Evolutionary conservation across 2,888 invertebrate genomes (phyloP).

Genomic region (Arge pagana): DNA sequence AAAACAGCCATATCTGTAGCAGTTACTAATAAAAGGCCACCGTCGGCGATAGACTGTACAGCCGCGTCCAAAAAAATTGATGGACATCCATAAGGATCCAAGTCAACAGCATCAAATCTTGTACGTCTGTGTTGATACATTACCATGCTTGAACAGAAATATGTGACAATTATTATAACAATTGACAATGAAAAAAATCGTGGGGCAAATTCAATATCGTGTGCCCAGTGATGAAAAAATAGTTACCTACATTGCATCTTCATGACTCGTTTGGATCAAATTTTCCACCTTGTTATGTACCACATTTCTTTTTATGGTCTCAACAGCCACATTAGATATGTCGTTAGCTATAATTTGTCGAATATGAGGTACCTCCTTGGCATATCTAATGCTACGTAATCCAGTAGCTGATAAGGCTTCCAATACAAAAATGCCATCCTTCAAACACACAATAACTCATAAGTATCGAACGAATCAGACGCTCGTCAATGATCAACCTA

Average conservation of each 20-base stretch:
- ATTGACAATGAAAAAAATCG: no score
- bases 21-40: conserved; percentile 90
- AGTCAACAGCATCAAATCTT: conserved; percentile 87
- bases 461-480: neutral
- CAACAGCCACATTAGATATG: conserved; percentile 81
- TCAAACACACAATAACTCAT: conserved; percentile 37
- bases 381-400: conserved; percentile 92
- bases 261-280: conserved; percentile 75
- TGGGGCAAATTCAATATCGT: neutral
- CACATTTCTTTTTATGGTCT: conserved; percentile 83
- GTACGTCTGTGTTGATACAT: conserved; percentile 79
- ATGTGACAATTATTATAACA: neutral
- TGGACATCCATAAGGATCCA: conserved; percentile 98
- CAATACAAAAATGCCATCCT: conserved; percentile 72
- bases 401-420: conserved; percentile 97
- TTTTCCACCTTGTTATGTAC: conserved; percentile 74
- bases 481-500: neutral
- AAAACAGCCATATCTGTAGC: conserved; percentile 97
- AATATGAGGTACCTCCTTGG: conserved; percentile 87
- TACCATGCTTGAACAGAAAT: conserved; percentile 65
- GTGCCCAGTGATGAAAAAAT: neutral
- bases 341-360: conserved; percentile 90
- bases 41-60: conserved; percentile 77
- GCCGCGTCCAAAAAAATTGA: conserved; percentile 89
- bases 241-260: conserved; percentile 79